These are phyloP conservation scores for Petrocephalus zakoni DNA, from an alignment of 2,113 vertebrate species.

Conservation along the genomic window DNA sequence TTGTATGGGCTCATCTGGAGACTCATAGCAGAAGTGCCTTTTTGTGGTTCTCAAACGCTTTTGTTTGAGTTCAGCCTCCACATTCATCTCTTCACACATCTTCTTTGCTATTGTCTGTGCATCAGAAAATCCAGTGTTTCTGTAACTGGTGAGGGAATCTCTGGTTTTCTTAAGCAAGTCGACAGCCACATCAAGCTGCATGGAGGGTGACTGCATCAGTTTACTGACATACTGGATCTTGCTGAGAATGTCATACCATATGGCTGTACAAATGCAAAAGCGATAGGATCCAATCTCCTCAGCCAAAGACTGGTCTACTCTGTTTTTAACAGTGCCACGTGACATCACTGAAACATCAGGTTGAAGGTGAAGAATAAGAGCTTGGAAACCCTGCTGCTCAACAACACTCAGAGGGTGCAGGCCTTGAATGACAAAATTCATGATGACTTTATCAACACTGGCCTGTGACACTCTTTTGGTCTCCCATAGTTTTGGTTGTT, in stretches of 20 bases:
- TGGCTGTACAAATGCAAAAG: conserved; percentile 26
- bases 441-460: too few species aligned
- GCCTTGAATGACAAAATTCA: too few species aligned
- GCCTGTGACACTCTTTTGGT: too few species aligned
- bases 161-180: conserved; percentile 24
- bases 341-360: neutral
- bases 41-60: conserved; percentile 31
- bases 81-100: conserved; percentile 25
- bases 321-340: neutral
- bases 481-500: too few species aligned
- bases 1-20: conserved; percentile 25
- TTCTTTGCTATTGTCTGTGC: conserved; percentile 26
- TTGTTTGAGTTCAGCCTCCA: conserved; percentile 29
- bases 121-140: conserved; percentile 25
- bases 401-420: neutral
- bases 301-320: neutral
- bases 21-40: conserved; percentile 21
- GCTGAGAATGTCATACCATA: conserved; percentile 34
- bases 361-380: neutral
- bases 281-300: conserved; percentile 35
- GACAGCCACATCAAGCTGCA: conserved; percentile 29
- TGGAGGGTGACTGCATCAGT: conserved; percentile 21
- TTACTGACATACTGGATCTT: conserved; percentile 24
- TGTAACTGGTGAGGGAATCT: conserved; percentile 12
- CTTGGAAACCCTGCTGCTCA: neutral